Base-by-base conservation (phyloP, 2,888 invertebrate genomes). In the Aleiodes leptofemur region DNA sequence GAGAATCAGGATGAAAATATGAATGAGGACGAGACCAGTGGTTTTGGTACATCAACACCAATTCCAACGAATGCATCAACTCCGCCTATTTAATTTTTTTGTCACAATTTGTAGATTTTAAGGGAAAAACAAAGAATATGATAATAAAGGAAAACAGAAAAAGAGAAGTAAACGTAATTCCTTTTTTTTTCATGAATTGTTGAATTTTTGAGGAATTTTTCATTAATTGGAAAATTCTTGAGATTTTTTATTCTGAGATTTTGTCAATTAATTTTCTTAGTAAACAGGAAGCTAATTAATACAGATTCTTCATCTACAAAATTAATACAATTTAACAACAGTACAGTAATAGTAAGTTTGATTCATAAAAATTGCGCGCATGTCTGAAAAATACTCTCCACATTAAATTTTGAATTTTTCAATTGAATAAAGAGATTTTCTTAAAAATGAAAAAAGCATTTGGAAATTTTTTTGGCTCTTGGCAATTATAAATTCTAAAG, bases 1-100 rank as follows among this genome's bases (percentile, higher is more conserved):
- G 88, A 87, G 3, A 86, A 86, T 56, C 87, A 88, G 61, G 84
- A 85, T 70, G 83, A 84, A 11, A 85, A 85, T 51, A 83, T 86
- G n/a, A 75, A 76, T 61, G 84, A 86, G 48, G 83, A 85, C 50
- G 87, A 88, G n/a, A 85, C 84, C 13, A 86, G 85, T 16, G 83
- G 78, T 59, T 83, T 83, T 4, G 85, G 85, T 11, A 84, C 85
- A 72, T 84, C 87, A 34, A 85, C 87, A 55, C 84, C 85, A 51
- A 80, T 83, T 31, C 84, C 86, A 31, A 82, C 83, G 7, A 83
- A 82, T 9, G 80, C 83, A 31, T 79, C 86, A 16, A 84, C 85
- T 59, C 87, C 87, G 9, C 86, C 87, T 1, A 81, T 83, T 78
- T 88, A 85, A 82, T 70, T 48, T n/a, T 38, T 23, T 70, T 38